A percentile compares a stretch with the other conserved stretches of the same genome.
Evolutionary conservation across 92 coral and sea anemone genomes (phyloP).

Genomic region (Hydrozoanthus gracilis): DNA sequence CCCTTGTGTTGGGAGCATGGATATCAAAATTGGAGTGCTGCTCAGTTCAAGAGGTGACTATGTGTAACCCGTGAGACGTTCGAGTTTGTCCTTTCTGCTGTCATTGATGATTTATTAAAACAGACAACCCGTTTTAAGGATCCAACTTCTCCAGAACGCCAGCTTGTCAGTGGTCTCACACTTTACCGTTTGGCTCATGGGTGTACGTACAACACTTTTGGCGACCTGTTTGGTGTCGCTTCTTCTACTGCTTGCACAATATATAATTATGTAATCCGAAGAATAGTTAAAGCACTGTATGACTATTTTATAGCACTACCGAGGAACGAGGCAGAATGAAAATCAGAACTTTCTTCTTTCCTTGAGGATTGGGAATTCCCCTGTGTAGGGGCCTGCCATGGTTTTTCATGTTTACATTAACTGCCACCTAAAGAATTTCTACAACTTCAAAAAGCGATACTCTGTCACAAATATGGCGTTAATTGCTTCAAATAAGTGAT

Average conservation of each 20-base stretch:
- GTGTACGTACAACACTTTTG: conserved; percentile 57
- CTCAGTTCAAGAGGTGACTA: no score
- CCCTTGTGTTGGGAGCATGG: no score
- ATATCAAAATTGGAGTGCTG: no score
- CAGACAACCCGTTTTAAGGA: no score
- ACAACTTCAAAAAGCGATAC: conserved; percentile 58
- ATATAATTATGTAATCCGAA: conserved; percentile 35
- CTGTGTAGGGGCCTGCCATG: conserved; percentile 66
- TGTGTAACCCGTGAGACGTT: no score
- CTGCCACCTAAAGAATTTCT: conserved; percentile 56
- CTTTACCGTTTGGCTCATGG: no score
- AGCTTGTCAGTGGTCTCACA: conserved; percentile 44
- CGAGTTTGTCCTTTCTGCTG: no score
- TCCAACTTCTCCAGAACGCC: conserved; percentile 46
- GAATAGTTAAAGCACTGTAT: conserved; percentile 32
- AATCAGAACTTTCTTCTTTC: conserved; percentile 46
- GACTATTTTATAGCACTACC: conserved; percentile 45
- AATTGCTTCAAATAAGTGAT: conserved; percentile 52
- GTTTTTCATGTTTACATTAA: conserved; percentile 58
- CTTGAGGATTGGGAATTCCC: conserved; percentile 72
- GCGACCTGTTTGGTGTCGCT: conserved; percentile 53
- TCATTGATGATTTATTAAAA: no score
- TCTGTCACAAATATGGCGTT: conserved; percentile 66
- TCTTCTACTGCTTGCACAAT: conserved; percentile 56
- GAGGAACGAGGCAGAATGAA: conserved; percentile 54